Evolutionary conservation across 2,113 vertebrate species (phyloP).

Genomic region (mouse (Mus musculus)): GRCm39 chr4:62557001-62557500

Average conservation of each 20-base stretch:
- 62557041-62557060: background rate
- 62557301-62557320: no score
- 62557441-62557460: no score
- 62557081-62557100: background rate
- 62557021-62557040: background rate
- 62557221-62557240: background rate
- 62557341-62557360: no score
- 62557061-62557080: background rate
- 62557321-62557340: no score
- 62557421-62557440: background rate
- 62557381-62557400: no score
- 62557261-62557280: no score
- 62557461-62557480: no score
- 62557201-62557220: background rate
- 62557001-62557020: background rate
- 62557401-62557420: no score
- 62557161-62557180: background rate
- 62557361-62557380: no score
- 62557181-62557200: background rate
- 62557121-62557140: background rate
- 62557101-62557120: background rate
- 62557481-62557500: no score
- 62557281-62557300: no score
- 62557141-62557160: background rate
- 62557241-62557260: background rate